A percentile compares a stretch with the other conserved stretches of the same genome.
phyloP scores from a whole-genome alignment of 2,888 invertebrate genomes.

The Deilephila elpenor region DNA sequence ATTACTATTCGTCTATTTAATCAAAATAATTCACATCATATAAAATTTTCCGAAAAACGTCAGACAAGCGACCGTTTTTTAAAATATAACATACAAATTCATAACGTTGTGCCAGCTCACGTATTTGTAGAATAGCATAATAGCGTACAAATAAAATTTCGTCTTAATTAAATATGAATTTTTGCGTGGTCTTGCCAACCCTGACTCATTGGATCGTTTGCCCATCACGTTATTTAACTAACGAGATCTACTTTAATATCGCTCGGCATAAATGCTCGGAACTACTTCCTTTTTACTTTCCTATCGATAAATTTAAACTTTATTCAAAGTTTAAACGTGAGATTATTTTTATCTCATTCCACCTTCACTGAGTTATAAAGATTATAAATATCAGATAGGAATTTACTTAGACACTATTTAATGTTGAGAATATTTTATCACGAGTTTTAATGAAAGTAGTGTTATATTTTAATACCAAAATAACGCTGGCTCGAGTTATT shows the following conservation, averaged over 20 bases:
- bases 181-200: neutral
- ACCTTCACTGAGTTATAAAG: neutral
- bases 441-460: no score
- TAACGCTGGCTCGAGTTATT: no score
- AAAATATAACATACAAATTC: no score
- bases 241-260: constrained; percentile 71
- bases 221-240: constrained; percentile 63
- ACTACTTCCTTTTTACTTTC: constrained; percentile 36
- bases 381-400: neutral
- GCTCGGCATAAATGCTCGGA: constrained; percentile 45
- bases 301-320: constrained; percentile 15
- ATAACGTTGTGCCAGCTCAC: no score
- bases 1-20: no score
- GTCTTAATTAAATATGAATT: no score
- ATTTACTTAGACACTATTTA: neutral
- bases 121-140: no score
- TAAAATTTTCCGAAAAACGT: no score
- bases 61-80: no score
- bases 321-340: constrained; percentile 5
- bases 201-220: constrained; percentile 39
- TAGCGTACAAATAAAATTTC: neutral
- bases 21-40: no score
- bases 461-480: no score
- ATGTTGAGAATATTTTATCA: neutral
- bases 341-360: neutral